phyloP scores from a whole-genome alignment of 2,113 vertebrate species.

The Elephantulus edwardii region DNA sequence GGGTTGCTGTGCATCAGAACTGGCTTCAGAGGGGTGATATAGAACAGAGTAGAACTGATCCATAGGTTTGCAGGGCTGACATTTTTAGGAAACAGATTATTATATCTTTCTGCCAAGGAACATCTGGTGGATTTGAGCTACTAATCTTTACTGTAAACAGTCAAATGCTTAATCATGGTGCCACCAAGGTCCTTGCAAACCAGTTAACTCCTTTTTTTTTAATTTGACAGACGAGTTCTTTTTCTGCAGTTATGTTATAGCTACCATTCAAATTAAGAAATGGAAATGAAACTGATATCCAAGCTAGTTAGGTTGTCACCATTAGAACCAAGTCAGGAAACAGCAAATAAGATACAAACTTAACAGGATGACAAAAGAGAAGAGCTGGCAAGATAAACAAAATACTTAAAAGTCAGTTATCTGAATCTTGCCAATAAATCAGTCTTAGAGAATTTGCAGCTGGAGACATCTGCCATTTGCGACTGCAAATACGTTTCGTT shows the following conservation, averaged over 20 bases:
- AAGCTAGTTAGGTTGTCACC: background rate
- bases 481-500: background rate
- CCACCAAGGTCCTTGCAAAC: background rate
- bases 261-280: constrained; percentile 44
- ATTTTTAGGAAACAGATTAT: background rate
- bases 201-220: background rate
- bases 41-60: background rate
- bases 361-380: background rate
- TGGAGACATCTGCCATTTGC: background rate
- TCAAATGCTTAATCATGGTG: background rate
- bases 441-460: background rate
- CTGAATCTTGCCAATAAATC: background rate
- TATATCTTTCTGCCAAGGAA: background rate
- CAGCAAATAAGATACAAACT: background rate
- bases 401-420: background rate
- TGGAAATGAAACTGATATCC: constrained; percentile 36
- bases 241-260: constrained; percentile 19
- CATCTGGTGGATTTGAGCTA: background rate
- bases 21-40: background rate
- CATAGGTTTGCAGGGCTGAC: background rate
- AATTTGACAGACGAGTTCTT: background rate
- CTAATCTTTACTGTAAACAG: background rate
- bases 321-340: background rate
- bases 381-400: background rate
- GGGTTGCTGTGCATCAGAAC: too few species aligned